Conservation (phyloP, 2,888 invertebrate genomes). For the Drosophila conformis region DNA sequence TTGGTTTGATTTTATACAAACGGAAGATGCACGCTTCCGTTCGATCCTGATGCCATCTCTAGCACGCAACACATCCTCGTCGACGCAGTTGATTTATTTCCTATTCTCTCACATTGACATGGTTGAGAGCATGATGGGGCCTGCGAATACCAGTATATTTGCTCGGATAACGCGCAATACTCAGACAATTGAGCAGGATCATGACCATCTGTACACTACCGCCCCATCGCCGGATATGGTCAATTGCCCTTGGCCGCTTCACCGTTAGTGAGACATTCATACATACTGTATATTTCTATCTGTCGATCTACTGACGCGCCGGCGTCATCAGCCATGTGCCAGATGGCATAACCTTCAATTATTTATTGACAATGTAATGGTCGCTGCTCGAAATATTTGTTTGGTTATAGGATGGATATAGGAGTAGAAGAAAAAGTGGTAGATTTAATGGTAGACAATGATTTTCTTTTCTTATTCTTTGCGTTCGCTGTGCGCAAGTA, state of each 20-base stretch:
- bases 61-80: slow-evolving; percentile 92
- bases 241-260: slow-evolving; percentile 89
- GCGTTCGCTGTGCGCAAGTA: too few relatives aligned
- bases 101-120: slow-evolving; percentile 93
- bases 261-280: slow-evolving; percentile 85
- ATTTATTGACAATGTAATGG: slow-evolving; percentile 60
- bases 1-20: slow-evolving; percentile 87
- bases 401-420: too few relatives aligned
- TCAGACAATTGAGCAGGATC: background rate
- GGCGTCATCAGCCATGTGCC: slow-evolving; percentile 87
- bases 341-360: slow-evolving; percentile 78
- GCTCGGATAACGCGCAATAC: too few relatives aligned
- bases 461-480: too few relatives aligned
- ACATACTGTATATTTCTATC: slow-evolving; percentile 88
- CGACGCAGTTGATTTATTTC: slow-evolving; percentile 92
- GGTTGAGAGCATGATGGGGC: slow-evolving; percentile 91
- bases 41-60: slow-evolving; percentile 93
- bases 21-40: slow-evolving; percentile 90
- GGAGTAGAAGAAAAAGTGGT: too few relatives aligned
- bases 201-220: background rate
- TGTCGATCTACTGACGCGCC: slow-evolving; percentile 90
- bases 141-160: slow-evolving; percentile 90
- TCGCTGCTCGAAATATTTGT: too few relatives aligned
- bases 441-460: too few relatives aligned
- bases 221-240: slow-evolving; percentile 43